phyloP scores from a whole-genome alignment of 2,113 vertebrate species.

The Xenopus borealis region DNA sequence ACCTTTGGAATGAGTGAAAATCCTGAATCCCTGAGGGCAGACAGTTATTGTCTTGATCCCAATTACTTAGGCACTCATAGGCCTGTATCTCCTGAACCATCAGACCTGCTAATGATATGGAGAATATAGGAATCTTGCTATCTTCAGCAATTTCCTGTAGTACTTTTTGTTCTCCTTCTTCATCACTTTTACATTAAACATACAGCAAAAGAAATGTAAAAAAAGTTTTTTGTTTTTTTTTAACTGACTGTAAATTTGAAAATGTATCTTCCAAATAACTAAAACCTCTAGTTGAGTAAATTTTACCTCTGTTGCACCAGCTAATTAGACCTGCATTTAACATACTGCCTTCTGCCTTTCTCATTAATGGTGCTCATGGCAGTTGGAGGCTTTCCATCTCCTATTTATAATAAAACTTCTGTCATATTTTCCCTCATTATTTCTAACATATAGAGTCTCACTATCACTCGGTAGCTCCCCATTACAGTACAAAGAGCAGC shows the following conservation, averaged over 20 bases:
- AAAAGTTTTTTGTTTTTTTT: too few relatives aligned
- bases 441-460: slow-evolving; percentile 65
- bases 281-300: slow-evolving; percentile 63
- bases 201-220: too few relatives aligned
- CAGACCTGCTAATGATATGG: too few relatives aligned
- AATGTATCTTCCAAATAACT: slow-evolving; percentile 54
- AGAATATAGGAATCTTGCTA: too few relatives aligned
- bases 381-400: slow-evolving; percentile 74
- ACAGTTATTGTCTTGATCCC: too few relatives aligned
- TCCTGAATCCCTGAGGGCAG: too few relatives aligned
- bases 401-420: slow-evolving; percentile 74
- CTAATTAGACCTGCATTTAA: slow-evolving; percentile 83
- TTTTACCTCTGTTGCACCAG: slow-evolving; percentile 65
- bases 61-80: too few relatives aligned
- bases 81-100: too few relatives aligned
- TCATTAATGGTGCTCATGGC: slow-evolving; percentile 71
- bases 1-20: too few relatives aligned
- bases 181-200: too few relatives aligned
- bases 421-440: slow-evolving; percentile 75
- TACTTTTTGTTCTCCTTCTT: too few relatives aligned
- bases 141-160: too few relatives aligned
- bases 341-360: slow-evolving; percentile 56
- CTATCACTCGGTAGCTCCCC: slow-evolving; percentile 54
- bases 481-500: slow-evolving; percentile 77
- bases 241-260: slow-evolving; percentile 56